Evolutionary conservation across 2,113 vertebrate species (phyloP), one percentile per base, ranked within the genome.

Genomic region (Vombatus ursinus): DNA sequence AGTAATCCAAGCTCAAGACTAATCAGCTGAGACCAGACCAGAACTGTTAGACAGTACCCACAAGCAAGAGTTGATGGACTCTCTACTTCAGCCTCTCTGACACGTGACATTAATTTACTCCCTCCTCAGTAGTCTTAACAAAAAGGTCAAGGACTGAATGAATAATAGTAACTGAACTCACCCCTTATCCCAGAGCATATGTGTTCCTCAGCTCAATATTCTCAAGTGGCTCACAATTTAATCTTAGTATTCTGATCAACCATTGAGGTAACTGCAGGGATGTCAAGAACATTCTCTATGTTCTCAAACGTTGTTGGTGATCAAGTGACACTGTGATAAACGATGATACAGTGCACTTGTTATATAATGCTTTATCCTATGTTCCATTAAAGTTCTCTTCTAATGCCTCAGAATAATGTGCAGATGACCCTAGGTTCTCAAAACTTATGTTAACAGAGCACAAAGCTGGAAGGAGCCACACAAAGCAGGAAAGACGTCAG

Each of bases 81-180:
- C 8, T 6, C 31, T 84, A 84, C n/a, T 84, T 23, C 7, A 52
- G 25, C 12, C 11, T 77, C 92, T 37, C 57, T 90, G 25, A 90
- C 0, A 2, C 10, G 48, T 16, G 89, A 14, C 93, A 52, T 90
- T 96, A 92, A 95, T 96, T 96, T 91, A 92, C 93, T 95, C 50
- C 50, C 50, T 68, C 96, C 90, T 94, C 44, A 95, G 94, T 68
- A 14, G 0, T 90, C 96, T 94, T 94, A 0, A 0, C 19, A 89
- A 89, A 96, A 97, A 97, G 95, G 95, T 94, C 96, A 97, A 95
- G 89, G 95, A 93, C 90, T 91, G 49, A 25, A 61, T 57, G 92
- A 94, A 10, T 93, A 92, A 95, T 97, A 54, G n/a, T 6, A 50
- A 92, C 57, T 95, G 93, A 93, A 52, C 92, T 92, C 94, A 97